A percentile compares a stretch with the other conserved stretches of the same genome.
phyloP scores from a whole-genome alignment of 2,113 vertebrate species.

The Anoplopoma fimbria region DNA sequence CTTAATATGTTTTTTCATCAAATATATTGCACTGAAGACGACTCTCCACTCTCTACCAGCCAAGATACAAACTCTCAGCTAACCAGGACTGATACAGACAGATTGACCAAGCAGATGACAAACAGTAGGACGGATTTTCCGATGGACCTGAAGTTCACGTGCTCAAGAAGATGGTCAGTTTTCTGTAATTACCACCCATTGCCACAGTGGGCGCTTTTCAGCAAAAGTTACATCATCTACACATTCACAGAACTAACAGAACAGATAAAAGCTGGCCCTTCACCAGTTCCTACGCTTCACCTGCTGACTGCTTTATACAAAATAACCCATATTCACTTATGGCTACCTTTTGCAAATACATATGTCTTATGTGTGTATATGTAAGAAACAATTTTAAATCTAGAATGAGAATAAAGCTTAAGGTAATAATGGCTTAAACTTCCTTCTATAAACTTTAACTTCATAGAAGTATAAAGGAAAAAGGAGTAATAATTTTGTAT shows the following conservation, averaged over 20 bases:
- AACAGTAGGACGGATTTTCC: conserved; percentile 88
- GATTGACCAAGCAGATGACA: conserved; percentile 89
- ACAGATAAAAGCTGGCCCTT: background rate
- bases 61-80: background rate
- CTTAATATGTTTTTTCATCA: background rate
- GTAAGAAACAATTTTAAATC: background rate
- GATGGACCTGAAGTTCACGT: conserved; percentile 87
- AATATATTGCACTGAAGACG: background rate
- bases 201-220: background rate
- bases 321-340: background rate
- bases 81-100: background rate
- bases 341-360: background rate
- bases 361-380: background rate
- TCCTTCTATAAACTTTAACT: background rate
- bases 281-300: background rate
- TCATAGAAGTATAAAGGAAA: too few relatives aligned
- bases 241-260: background rate
- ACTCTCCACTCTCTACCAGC: background rate
- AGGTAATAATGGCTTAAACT: background rate
- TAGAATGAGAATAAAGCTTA: background rate
- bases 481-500: background rate
- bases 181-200: background rate
- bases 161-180: conserved; percentile 85
- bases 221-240: background rate
- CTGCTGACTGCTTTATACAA: background rate